Conservation (phyloP, 1,140 invertebrate genomes). For the Melanaphis sacchari region DNA sequence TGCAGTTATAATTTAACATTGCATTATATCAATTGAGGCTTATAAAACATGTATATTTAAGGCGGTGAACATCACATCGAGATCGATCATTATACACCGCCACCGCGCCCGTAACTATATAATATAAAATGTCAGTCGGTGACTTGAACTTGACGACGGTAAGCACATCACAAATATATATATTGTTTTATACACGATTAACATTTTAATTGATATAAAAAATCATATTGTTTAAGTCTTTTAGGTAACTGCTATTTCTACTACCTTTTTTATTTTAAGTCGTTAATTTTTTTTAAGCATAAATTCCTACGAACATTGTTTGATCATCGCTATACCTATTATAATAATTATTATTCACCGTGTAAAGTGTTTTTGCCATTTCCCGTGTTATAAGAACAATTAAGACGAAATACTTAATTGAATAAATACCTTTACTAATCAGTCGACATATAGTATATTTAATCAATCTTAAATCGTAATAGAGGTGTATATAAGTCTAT, state of each 20-base stretch:
- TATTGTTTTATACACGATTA: not conserved
- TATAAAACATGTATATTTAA: not conserved
- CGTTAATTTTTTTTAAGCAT: no score
- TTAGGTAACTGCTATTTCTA: no score
- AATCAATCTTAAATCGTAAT: no score
- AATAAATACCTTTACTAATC: no score
- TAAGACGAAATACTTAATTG: not conserved
- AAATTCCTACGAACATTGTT: no score
- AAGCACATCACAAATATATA: not conserved
- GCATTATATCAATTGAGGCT: not conserved
- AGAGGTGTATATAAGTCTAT: no score
- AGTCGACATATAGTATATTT: no score
- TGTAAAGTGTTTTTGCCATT: not conserved
- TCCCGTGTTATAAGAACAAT: not conserved
- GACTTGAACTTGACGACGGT: constrained; percentile 32
- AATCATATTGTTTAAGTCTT: no score
- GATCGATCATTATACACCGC: not conserved
- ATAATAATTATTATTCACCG: no score
- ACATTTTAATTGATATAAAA: not conserved
- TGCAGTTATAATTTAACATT: not conserved
- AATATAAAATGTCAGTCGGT: constrained; percentile 23
- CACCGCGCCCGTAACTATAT: not conserved
- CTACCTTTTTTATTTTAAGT: no score
- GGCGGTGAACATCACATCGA: not conserved
- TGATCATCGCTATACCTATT: no score